A percentile compares a stretch with the other conserved stretches of the same genome.
Conservation (phyloP, 2,113 vertebrate species). For the Mohoua ochrocephala region DNA sequence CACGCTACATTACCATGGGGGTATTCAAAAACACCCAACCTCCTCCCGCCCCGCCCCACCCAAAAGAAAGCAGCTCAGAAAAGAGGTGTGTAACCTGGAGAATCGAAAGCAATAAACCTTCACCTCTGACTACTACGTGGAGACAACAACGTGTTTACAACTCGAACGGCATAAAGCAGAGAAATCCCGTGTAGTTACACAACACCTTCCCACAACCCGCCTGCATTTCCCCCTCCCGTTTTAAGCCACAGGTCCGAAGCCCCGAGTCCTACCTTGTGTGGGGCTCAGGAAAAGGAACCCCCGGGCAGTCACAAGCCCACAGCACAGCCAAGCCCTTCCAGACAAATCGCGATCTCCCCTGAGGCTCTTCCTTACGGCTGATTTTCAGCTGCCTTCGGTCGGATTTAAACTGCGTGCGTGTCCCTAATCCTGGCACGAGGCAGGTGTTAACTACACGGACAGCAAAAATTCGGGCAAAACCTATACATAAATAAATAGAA, state of each 20-base stretch:
- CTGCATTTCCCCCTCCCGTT: rapidly evolving
- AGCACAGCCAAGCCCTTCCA: background rate
- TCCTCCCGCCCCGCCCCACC: background rate
- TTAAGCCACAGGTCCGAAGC: background rate
- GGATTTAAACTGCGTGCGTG: background rate
- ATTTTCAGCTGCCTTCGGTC: rapidly evolving
- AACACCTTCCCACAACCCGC: rapidly evolving
- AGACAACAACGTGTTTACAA: rapidly evolving
- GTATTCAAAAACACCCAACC: background rate
- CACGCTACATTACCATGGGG: rapidly evolving
- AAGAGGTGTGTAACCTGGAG: rapidly evolving
- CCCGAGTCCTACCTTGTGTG: rapidly evolving
- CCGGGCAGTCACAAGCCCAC: background rate
- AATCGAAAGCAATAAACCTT: background rate
- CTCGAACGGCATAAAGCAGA: too few relatives aligned
- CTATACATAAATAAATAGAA: background rate
- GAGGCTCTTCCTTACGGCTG: background rate
- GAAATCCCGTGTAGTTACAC: rapidly evolving
- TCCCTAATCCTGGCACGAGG: rapidly evolving
- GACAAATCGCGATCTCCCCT: rapidly evolving
- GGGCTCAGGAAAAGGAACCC: too few relatives aligned
- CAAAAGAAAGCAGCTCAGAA: background rate
- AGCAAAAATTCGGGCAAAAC: background rate
- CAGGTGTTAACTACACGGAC: rapidly evolving
- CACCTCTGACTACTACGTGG: rapidly evolving